Percentiles rank a stretch among this genome's conserved stretches.
These are phyloP conservation scores for Cydia pomonella DNA, from an alignment of 1,140 invertebrate species.

Conservation along the genomic window DNA sequence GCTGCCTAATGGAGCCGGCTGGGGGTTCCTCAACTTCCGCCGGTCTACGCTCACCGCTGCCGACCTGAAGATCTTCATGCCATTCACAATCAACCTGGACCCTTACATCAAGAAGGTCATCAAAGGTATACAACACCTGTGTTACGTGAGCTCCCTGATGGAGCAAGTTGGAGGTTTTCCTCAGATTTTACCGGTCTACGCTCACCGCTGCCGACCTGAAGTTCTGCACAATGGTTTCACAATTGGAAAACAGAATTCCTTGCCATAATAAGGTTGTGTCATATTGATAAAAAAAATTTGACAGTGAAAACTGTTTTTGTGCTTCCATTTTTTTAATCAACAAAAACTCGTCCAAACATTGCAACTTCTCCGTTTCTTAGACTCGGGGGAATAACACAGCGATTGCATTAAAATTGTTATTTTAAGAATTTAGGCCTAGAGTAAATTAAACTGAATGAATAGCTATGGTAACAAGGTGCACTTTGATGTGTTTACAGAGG, in stretches of 20 bases:
- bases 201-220: constrained; percentile 93
- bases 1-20: constrained; percentile 95
- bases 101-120: constrained; percentile 97
- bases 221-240: too few relatives aligned
- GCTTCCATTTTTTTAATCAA: too few relatives aligned
- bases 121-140: constrained; percentile 84
- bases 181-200: constrained; percentile 82
- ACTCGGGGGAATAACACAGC: too few relatives aligned
- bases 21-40: constrained; percentile 94
- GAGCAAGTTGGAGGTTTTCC: too few relatives aligned
- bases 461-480: background rate
- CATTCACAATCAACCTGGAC: constrained; percentile 98
- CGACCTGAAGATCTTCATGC: constrained; percentile 96
- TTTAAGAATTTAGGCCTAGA: constrained; percentile 12
- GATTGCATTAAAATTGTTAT: too few relatives aligned
- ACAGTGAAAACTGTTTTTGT: too few relatives aligned
- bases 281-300: too few relatives aligned
- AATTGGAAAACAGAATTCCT: too few relatives aligned
- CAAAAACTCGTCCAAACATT: too few relatives aligned
- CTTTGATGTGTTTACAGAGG: constrained; percentile 51
- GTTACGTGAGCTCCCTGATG: too few relatives aligned
- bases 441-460: background rate
- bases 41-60: constrained; percentile 89
- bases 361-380: too few relatives aligned
- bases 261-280: too few relatives aligned